phyloP scores from a whole-genome alignment of 1,140 invertebrate species.

The Atopsyche davidsoni region DNA sequence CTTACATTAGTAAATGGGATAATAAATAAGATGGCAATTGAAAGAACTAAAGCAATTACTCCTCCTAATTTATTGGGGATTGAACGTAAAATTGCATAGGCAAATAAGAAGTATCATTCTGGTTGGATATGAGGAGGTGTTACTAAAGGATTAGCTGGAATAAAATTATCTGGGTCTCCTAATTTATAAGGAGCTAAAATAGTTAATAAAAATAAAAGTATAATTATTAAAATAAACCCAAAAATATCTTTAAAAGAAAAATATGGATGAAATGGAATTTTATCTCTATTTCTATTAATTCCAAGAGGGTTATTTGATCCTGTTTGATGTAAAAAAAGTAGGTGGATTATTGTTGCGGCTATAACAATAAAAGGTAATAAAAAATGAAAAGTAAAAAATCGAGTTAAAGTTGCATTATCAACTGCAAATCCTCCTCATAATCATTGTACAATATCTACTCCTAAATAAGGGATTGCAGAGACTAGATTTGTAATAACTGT shows the following conservation, averaged over 20 bases:
- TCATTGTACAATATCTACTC: conserved; percentile 54
- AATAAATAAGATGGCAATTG: conserved; percentile 57
- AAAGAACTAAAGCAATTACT: conserved; percentile 57
- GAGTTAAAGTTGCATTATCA: conserved; percentile 59
- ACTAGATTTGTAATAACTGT: conserved; percentile 67
- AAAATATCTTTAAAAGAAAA: conserved; percentile 55
- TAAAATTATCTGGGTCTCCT: conserved; percentile 64
- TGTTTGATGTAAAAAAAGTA: conserved; percentile 56
- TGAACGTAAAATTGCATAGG: conserved; percentile 65
- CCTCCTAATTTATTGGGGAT: conserved; percentile 70
- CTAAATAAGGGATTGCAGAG: conserved; percentile 60
- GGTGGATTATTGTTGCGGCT: conserved; percentile 52
- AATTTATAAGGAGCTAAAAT: conserved; percentile 53
- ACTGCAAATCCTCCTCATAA: conserved; percentile 65
- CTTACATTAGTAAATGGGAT: conserved; percentile 48
- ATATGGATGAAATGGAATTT: conserved; percentile 57
- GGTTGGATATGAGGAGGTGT: conserved; percentile 68
- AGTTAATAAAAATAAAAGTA: conserved; percentile 42
- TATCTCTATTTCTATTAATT: conserved; percentile 52
- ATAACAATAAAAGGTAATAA: conserved; percentile 61
- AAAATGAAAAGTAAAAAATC: conserved; percentile 68
- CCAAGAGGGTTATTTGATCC: conserved; percentile 58
- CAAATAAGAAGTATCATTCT: conserved; percentile 73
- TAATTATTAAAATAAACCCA: conserved; percentile 50
- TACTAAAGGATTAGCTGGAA: conserved; percentile 59